phyloP scores from a whole-genome alignment of 30 jellyfish, hydroid and myxozoan species.

The Chrysaora quinquecirrha region DNA sequence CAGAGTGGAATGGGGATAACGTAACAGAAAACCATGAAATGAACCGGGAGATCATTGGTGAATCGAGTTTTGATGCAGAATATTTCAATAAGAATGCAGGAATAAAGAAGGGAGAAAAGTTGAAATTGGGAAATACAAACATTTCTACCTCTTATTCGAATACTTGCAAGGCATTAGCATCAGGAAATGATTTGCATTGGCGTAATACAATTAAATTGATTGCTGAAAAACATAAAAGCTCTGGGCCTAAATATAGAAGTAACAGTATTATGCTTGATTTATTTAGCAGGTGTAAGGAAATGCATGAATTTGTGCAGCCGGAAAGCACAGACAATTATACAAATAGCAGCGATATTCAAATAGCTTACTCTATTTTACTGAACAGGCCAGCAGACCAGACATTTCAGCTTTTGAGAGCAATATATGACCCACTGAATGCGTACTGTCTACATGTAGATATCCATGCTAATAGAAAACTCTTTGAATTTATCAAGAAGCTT shows the following conservation, averaged over 20 bases:
- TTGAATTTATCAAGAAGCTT: conserved; percentile 33
- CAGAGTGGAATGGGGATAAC: neutral
- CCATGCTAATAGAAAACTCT: conserved; percentile 42
- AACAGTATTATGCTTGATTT: conserved; percentile 8
- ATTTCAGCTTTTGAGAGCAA: conserved; percentile 74
- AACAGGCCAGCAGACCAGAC: conserved; percentile 94
- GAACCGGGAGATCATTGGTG: too few relatives aligned
- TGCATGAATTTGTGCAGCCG: neutral
- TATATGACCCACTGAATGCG: conserved; percentile 76
- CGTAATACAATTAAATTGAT: conserved; percentile 27
- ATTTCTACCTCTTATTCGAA: too few relatives aligned
- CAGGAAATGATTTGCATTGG: conserved; percentile 46
- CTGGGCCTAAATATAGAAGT: neutral
- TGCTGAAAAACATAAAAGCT: neutral
- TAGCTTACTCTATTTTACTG: conserved; percentile 86
- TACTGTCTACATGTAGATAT: conserved; percentile 88
- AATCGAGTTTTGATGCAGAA: too few relatives aligned
- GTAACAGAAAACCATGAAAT: neutral
- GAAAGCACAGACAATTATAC: neutral
- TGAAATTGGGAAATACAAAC: conserved; percentile 4
- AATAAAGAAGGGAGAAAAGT: too few relatives aligned
- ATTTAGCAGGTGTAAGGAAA: conserved; percentile 31
- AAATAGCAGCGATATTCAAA: conserved; percentile 23
- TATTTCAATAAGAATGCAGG: too few relatives aligned
- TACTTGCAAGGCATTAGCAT: conserved; percentile 17